Conservation (phyloP, 1,140 invertebrate genomes). For the Cardiocondyla obscurior region DNA sequence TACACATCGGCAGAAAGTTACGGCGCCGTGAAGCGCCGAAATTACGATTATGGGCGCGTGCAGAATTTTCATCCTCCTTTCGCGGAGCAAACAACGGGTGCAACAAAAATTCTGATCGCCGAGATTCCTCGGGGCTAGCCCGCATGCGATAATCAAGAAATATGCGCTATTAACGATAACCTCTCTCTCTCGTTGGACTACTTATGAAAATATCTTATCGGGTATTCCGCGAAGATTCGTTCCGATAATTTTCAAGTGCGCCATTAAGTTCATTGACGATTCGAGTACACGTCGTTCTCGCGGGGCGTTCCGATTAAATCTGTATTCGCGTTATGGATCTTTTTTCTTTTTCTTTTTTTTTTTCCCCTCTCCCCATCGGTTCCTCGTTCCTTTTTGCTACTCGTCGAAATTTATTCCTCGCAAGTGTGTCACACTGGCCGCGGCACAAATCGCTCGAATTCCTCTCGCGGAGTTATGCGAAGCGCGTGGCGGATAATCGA, state of each 20-base stretch:
- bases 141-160: neutral
- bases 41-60: conserved; percentile 36
- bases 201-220: conserved; percentile 3
- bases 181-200: neutral
- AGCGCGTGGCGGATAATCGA: neutral
- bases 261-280: conserved; percentile 1
- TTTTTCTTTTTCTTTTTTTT: too few species aligned
- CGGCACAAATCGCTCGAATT: neutral
- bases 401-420: neutral
- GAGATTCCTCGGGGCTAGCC: neutral
- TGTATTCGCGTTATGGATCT: neutral
- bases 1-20: neutral
- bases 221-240: neutral
- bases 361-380: neutral
- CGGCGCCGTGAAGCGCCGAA: conserved; percentile 9
- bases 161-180: neutral
- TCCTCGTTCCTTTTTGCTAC: neutral
- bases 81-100: neutral
- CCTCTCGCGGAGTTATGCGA: neutral
- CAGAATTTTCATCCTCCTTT: neutral
- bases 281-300: neutral
- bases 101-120: conserved; percentile 7
- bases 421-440: neutral
- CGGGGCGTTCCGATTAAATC: neutral
- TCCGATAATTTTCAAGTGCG: conserved; percentile 6